Percentiles rank a stretch among this genome's conserved stretches.
Conservation (phyloP, 2,113 vertebrate genomes). For the Etheostoma spectabile region DNA sequence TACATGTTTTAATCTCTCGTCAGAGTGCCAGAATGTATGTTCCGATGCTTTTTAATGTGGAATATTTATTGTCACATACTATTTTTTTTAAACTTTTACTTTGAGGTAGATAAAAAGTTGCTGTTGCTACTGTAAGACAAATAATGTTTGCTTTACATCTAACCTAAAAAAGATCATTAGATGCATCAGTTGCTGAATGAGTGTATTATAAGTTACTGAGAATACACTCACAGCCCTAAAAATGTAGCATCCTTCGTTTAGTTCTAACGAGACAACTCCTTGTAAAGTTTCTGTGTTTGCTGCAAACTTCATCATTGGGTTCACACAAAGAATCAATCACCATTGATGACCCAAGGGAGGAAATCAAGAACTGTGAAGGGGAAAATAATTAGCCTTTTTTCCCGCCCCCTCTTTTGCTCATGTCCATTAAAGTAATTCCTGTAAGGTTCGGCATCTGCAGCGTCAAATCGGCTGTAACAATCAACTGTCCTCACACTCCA, state of each 20-base stretch:
- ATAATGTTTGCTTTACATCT: not conserved
- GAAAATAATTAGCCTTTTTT: constrained; percentile 72
- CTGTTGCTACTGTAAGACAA: not conserved
- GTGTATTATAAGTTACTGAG: not conserved
- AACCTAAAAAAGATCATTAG: not conserved
- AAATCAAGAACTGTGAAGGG: constrained; percentile 70
- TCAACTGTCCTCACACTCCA: constrained; percentile 76
- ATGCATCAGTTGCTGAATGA: not conserved
- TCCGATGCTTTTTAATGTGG: no score
- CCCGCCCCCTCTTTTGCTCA: constrained; percentile 45
- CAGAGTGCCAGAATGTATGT: not conserved
- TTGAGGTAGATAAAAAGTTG: not conserved
- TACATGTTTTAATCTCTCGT: constrained; percentile 36
- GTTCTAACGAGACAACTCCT: constrained; percentile 28
- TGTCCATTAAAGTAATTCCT: constrained; percentile 73
- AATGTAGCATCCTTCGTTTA: not conserved
- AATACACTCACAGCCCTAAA: not conserved
- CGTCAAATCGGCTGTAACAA: constrained; percentile 75
- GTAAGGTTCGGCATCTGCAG: constrained; percentile 47
- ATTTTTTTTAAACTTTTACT: not conserved
- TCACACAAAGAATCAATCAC: constrained; percentile 65
- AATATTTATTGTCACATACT: not conserved
- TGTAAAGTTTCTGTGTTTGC: constrained; percentile 48
- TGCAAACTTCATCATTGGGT: constrained; percentile 49
- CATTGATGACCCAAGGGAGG: constrained; percentile 60